A percentile compares a stretch with the other conserved stretches of the same genome.
These are phyloP conservation scores for Rhaphigaster nebulosa DNA, from an alignment of 2,888 invertebrate species.

Conservation along the genomic window DNA sequence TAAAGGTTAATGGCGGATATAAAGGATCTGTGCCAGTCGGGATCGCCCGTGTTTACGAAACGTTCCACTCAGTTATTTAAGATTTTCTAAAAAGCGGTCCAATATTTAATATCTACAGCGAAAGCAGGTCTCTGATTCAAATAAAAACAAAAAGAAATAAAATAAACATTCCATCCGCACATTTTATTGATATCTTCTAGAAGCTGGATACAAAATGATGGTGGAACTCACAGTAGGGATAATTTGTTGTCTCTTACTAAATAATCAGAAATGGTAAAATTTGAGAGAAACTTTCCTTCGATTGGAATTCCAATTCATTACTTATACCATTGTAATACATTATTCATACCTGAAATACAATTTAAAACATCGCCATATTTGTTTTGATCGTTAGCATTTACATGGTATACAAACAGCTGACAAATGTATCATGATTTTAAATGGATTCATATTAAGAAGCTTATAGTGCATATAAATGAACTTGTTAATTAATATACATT, in stretches of 20 bases:
- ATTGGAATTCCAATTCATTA: background rate
- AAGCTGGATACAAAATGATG: background rate
- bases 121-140: background rate
- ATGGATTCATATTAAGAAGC: too few species aligned
- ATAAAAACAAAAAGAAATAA: too few species aligned
- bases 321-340: background rate
- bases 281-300: background rate
- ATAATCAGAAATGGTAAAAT: background rate
- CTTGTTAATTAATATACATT: too few species aligned
- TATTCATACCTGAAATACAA: too few species aligned
- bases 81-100: constrained; percentile 15
- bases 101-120: background rate
- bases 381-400: too few species aligned
- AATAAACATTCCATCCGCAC: background rate
- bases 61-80: constrained; percentile 1
- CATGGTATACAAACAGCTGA: too few species aligned
- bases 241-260: background rate
- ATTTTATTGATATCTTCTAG: background rate
- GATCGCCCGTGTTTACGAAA: constrained; percentile 21
- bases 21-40: constrained; percentile 15
- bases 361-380: too few species aligned
- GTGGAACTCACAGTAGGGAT: background rate
- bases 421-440: too few species aligned
- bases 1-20: constrained; percentile 37
- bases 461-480: too few species aligned